Conservation (phyloP, 1,140 invertebrate genomes). For the Formica exsecta region DNA sequence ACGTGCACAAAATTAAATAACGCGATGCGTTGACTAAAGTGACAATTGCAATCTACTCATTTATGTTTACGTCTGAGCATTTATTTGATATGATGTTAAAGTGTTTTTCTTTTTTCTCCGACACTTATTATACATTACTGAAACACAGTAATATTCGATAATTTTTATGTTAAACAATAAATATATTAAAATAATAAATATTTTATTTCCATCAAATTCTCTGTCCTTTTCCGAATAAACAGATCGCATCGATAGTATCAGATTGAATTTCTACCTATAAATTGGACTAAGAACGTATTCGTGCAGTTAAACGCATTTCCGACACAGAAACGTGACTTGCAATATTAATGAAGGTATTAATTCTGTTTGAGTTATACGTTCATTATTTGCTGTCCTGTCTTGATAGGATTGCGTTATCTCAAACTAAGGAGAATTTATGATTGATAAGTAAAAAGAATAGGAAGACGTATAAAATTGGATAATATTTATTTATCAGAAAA, state of each 20-base stretch:
- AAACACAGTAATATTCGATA: background rate
- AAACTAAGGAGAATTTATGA: background rate
- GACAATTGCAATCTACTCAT: conserved; percentile 34
- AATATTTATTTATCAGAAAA: background rate
- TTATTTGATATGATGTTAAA: background rate
- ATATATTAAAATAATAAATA: background rate
- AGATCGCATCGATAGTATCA: conserved; percentile 17
- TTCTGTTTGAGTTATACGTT: conserved; percentile 27
- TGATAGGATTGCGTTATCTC: background rate
- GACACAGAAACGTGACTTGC: conserved; percentile 46
- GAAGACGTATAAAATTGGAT: background rate
- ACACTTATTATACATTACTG: background rate
- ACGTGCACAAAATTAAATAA: conserved; percentile 53
- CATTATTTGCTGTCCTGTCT: background rate
- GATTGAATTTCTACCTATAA: conserved; percentile 41
- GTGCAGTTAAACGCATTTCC: conserved; percentile 38
- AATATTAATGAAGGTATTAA: conserved; percentile 38
- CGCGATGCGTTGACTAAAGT: background rate
- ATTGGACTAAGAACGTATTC: conserved; percentile 38
- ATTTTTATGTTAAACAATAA: conserved; percentile 5
- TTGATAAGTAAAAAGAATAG: background rate
- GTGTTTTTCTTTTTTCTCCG: background rate
- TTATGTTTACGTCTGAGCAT: background rate
- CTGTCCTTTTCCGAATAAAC: conserved; percentile 24
- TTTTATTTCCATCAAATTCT: background rate